Evolutionary conservation across 2,113 vertebrate species (phyloP), one percentile per base, ranked within the genome.

Genomic region (Osmerus eperlanus): DNA sequence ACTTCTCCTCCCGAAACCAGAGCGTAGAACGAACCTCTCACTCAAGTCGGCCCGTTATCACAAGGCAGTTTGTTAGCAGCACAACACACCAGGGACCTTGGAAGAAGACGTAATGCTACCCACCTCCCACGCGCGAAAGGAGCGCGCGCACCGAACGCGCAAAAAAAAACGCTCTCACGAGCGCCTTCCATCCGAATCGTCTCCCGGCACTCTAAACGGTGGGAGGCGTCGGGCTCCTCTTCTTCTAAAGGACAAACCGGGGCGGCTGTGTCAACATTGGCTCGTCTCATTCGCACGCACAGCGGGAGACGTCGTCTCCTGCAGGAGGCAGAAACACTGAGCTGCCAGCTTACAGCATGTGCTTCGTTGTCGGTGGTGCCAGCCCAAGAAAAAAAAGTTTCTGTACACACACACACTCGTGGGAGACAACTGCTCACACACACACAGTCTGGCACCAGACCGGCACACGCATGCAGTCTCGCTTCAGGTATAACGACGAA

Each of bases 261-360:
- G 72, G 68, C 73, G 67, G 72, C 75, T 76, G 63, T 75, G 78
- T 85, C 81, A 81, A 76, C 80, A 70, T 61, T 55, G 73, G 60
- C 73, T 80, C 18, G 32, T 51, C 68, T 77, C 65, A 84, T 85
- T 82, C 75, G 18, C 76, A 72, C 47, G 6, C 83, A 66, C 85
- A 70, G 78, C 66, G 71, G 85, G 84, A 86, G 75, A 80, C 60
- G 51, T 71, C 75, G 72, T 79, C 62, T 70, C 72, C 78, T 65
- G 72, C 70, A 73, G 81, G 81, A 83, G 67, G 59, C 9, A 16
- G 73, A 79, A 79, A 72, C 79, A 66, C 73, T 71, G 70, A 82
- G 77, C 81, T 72, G 79, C 36, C 52, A 65, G 65, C 67, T 77
- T 62, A 25, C 71, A 78, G 28, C 64, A 51, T 65, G 41, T 65